Evolutionary conservation across 2,113 vertebrate genomes (phyloP).

Genomic region (Megaceryle torquata): DNA sequence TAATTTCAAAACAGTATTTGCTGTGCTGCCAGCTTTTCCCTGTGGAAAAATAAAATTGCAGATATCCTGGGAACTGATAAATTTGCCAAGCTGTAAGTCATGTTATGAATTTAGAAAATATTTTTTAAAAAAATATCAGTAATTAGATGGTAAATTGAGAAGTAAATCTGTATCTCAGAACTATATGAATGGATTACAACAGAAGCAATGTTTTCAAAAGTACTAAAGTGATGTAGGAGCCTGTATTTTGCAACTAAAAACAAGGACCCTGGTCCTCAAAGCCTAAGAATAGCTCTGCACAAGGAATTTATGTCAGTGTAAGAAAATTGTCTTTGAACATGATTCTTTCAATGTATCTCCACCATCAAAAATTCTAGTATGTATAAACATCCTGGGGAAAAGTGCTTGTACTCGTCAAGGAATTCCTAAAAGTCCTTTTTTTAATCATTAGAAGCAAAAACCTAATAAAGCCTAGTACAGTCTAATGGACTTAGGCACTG

Average conservation of each 20-base stretch:
- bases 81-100: conserved; percentile 11
- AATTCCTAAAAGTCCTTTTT: neutral
- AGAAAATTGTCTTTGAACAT: neutral
- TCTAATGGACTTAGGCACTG: neutral
- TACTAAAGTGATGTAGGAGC: neutral
- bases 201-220: neutral
- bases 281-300: neutral
- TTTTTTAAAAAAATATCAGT: neutral
- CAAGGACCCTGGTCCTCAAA: neutral
- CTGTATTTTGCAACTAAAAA: neutral
- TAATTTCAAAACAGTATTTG: conserved; percentile 57
- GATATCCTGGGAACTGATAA: conserved; percentile 34
- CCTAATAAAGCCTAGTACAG: neutral
- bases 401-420: neutral
- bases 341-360: neutral
- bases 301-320: neutral
- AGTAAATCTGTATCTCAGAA: neutral
- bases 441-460: neutral
- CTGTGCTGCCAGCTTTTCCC: conserved; percentile 43
- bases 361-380: neutral
- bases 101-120: neutral
- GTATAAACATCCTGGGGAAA: neutral
- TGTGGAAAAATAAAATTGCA: conserved; percentile 52
- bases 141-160: neutral
- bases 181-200: neutral